Percentiles rank a stretch among this genome's conserved stretches.
phyloP scores from a whole-genome alignment of 2,888 invertebrate genomes.

The Leptinotarsa juncta region DNA sequence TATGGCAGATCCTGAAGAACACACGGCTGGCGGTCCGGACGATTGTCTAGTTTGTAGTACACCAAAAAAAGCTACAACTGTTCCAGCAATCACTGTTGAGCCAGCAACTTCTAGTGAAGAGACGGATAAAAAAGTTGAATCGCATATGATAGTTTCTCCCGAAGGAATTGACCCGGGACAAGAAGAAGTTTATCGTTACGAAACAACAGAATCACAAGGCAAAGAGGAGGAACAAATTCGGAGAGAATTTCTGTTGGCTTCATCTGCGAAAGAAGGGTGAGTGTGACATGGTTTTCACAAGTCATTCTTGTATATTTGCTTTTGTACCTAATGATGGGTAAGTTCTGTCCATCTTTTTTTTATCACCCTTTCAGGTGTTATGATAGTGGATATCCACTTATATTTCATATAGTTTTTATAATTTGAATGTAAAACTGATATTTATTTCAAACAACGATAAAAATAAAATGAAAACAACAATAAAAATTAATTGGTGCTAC shows the following conservation, averaged over 20 bases:
- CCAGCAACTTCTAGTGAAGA: not conserved
- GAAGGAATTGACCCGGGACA: too few relatives aligned
- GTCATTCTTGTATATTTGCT: not conserved
- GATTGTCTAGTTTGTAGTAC: not conserved
- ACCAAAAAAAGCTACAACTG: not conserved
- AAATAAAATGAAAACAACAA: too few relatives aligned
- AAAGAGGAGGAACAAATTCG: constrained; percentile 49
- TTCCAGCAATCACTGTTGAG: too few relatives aligned
- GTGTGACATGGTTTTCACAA: constrained; percentile 38
- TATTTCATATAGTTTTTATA: too few relatives aligned
- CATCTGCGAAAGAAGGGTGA: constrained; percentile 75
- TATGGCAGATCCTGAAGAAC: not conserved
- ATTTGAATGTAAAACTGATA: too few relatives aligned
- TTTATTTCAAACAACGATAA: too few relatives aligned
- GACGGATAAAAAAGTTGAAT: not conserved
- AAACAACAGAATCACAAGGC: constrained; percentile 17
- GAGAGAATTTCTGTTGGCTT: constrained; percentile 73
- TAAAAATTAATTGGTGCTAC: too few relatives aligned
- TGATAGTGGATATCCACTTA: too few relatives aligned
- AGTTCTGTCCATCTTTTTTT: not conserved
- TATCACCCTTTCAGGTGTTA: too few relatives aligned
- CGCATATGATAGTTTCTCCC: not conserved
- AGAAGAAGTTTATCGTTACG: too few relatives aligned
- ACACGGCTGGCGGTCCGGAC: not conserved
- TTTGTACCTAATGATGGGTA: not conserved